A percentile compares a stretch with the other conserved stretches of the same genome.
phyloP scores from a whole-genome alignment of 1,140 invertebrate species.

The Holotrichia oblita region DNA sequence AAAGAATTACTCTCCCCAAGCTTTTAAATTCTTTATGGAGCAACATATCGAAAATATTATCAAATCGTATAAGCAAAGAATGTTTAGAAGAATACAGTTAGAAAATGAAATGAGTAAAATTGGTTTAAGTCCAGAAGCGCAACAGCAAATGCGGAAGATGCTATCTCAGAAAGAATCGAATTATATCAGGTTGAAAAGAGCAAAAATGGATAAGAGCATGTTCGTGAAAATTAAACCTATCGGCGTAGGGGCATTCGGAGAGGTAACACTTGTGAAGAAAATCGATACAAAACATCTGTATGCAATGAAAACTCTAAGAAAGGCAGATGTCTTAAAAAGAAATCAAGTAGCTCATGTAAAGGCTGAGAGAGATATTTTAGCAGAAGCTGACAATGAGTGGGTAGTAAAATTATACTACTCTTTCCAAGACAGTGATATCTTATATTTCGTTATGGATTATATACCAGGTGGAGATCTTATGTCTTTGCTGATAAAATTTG shows the following conservation, averaged over 20 bases:
- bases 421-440: constrained; percentile 95
- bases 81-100: constrained; percentile 87
- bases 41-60: constrained; percentile 98
- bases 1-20: constrained; percentile 91
- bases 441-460: constrained; percentile 99
- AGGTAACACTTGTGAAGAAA: constrained; percentile 96
- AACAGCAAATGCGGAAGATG: constrained; percentile 95
- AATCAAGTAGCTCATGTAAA: constrained; percentile 99
- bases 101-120: constrained; percentile 97
- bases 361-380: constrained; percentile 97
- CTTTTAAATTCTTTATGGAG: constrained; percentile 99
- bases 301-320: constrained; percentile 98
- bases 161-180: constrained; percentile 98
- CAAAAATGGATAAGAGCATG: constrained; percentile 99
- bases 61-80: constrained; percentile 92
- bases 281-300: constrained; percentile 96
- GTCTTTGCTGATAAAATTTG: constrained; percentile 95
- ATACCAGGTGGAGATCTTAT: constrained; percentile 99
- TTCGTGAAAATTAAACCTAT: constrained; percentile 94
- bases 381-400: constrained; percentile 99
- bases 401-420: constrained; percentile 99
- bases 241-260: constrained; percentile 98
- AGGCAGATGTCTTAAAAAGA: constrained; percentile 94
- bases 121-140: constrained; percentile 85
- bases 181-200: constrained; percentile 94